Evolutionary conservation across 64 coral and sea anemone genomes (phyloP).

Genomic region (Montipora efflorescens): DNA sequence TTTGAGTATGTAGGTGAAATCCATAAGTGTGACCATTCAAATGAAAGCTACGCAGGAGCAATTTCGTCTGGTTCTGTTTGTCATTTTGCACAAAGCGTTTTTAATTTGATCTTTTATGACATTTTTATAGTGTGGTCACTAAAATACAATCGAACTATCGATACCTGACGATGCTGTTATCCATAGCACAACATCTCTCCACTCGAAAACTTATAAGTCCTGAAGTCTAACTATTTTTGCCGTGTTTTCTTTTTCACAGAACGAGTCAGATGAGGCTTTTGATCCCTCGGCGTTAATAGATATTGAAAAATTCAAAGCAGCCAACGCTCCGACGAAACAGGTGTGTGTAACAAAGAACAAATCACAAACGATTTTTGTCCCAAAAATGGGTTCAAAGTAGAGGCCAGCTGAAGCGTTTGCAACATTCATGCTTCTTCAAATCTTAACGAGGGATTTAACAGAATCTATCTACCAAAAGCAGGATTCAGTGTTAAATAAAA

Average conservation of each 20-base stretch:
- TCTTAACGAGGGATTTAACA: too few relatives aligned
- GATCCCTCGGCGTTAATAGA: slow-evolving; percentile 81
- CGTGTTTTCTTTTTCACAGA: not conserved
- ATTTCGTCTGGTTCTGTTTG: not conserved
- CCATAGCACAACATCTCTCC: not conserved
- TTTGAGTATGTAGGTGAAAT: too few relatives aligned
- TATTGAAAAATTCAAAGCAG: slow-evolving; percentile 92
- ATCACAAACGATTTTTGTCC: not conserved
- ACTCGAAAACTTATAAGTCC: not conserved
- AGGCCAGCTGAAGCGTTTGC: too few relatives aligned
- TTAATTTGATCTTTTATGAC: not conserved
- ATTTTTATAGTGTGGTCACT: not conserved
- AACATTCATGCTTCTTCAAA: too few relatives aligned
- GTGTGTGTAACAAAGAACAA: slow-evolving; percentile 1
- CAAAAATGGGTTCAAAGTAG: too few relatives aligned
- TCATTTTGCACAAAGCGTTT: not conserved
- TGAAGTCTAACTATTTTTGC: not conserved
- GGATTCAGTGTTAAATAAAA: too few relatives aligned
- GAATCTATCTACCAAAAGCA: too few relatives aligned
- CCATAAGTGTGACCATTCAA: not conserved
- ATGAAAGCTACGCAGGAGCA: not conserved
- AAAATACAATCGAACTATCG: not conserved
- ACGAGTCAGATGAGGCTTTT: slow-evolving; percentile 73
- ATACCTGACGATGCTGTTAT: not conserved
- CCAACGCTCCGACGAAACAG: slow-evolving; percentile 69